Conservation (phyloP, 2,797 vertebrate species). For the Enteromius paludinosus region DNA sequence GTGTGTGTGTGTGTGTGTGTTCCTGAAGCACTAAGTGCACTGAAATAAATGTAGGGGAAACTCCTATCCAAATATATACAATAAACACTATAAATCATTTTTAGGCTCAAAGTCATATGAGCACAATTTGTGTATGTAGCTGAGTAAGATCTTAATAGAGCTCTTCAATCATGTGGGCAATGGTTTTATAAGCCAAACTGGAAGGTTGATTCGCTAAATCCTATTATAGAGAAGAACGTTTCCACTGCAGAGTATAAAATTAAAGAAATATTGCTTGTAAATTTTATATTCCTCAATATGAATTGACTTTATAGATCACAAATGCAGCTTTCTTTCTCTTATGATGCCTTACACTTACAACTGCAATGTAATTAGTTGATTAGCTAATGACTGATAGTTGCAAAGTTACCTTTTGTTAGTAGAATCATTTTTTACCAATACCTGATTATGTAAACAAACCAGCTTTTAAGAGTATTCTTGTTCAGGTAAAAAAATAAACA, state of each 20-base stretch:
- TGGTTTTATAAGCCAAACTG: background rate
- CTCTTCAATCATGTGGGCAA: slow-evolving; percentile 1
- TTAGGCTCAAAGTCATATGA: background rate
- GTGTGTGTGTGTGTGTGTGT: slow-evolving; percentile 11
- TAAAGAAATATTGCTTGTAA: background rate
- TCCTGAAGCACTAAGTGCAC: background rate
- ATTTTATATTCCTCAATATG: background rate
- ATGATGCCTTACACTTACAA: background rate
- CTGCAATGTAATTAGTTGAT: background rate
- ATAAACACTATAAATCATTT: slow-evolving; percentile 20
- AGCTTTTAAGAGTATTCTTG: background rate
- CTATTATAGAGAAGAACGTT: background rate
- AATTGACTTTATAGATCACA: background rate
- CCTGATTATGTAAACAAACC: background rate
- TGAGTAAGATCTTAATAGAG: background rate
- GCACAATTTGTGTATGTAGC: slow-evolving; percentile 1
- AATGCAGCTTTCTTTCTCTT: background rate
- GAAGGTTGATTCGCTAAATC: background rate
- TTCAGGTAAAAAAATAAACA: background rate
- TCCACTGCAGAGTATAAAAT: background rate
- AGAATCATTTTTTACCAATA: background rate
- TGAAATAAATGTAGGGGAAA: slow-evolving; percentile 11
- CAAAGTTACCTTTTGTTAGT: no score
- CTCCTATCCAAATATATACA: slow-evolving; percentile 19
- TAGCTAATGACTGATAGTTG: no score